Evolutionary conservation across 2,113 vertebrate species (phyloP), one percentile per base, ranked within the genome.

Genomic region (Polypterus senegalus): DNA sequence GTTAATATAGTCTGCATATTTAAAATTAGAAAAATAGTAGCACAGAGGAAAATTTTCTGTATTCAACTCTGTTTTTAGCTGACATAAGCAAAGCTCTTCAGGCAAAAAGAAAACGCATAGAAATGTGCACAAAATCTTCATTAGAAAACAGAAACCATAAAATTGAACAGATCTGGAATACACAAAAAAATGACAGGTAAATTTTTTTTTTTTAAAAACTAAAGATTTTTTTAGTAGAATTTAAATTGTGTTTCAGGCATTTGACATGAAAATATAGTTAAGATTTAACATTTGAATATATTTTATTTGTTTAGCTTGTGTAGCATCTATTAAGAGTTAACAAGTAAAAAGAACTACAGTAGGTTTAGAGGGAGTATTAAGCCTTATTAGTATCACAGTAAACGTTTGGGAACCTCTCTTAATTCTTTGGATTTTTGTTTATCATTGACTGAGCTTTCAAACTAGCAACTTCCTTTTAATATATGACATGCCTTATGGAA

Each of bases 121-220:
- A 74, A 48, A 55, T 63, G 5, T 68, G 63, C 52, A 70, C 70
- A 4, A 72, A 67, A 61, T 70, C 70, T 4, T 65, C 70, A 45
- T 46, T 70, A 48, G 67, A 69, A 57, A 67, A 48, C 10, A 70
- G 66, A 58, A 61, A 70, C 53, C 60, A 68, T 49, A 70, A 60
- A 64, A 72, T 74, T 6, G 68, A 66, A 45, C 64, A 69, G 9
- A 44, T 72, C 7, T 72, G 70, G 70, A 67, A 65, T 61, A 11
- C 51, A 43, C 73, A 74, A 27, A 68, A 74, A 58, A 66, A 54
- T 46, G 70, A 71, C 7, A 66, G 68, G 68, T 72, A 61, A 61
- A 54, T 7, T 11, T 58, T 4, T n/a, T n/a, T n/a, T n/a, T n/a
- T n/a, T n/a, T n/a, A n/a, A n/a, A 27, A 27, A 27, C 27, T 27